Evolutionary conservation across 2,113 vertebrate species (phyloP).

Genomic region (Promerops cafer): DNA sequence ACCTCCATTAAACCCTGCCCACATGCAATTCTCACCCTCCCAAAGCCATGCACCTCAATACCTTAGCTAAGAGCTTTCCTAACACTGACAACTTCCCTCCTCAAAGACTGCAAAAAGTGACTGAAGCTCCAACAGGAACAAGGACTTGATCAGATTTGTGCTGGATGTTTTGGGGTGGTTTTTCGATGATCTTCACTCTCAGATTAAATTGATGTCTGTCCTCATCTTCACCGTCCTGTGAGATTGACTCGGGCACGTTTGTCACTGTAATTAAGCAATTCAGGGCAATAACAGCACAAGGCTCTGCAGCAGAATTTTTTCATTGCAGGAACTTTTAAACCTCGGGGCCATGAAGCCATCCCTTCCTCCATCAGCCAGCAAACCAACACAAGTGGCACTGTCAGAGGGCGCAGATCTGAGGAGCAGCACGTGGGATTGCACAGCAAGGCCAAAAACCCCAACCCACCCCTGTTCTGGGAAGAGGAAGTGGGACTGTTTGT

Average conservation of each 20-base stretch:
- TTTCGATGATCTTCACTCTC: neutral
- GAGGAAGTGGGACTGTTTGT: neutral
- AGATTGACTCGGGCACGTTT: rapidly evolving
- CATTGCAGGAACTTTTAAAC: neutral
- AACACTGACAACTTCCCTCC: neutral
- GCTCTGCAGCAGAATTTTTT: neutral
- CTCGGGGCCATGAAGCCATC: rapidly evolving
- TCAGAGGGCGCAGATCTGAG: neutral
- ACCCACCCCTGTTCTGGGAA: neutral
- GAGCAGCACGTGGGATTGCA: neutral
- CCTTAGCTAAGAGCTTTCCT: neutral
- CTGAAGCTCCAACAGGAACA: neutral
- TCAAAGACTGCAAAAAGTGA: neutral
- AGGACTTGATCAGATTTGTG: neutral
- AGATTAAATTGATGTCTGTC: rapidly evolving
- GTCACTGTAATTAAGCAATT: neutral
- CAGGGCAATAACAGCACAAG: neutral
- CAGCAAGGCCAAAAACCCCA: neutral
- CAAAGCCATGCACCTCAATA: neutral
- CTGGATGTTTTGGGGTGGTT: neutral
- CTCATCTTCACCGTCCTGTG: neutral
- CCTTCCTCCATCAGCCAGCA: neutral
- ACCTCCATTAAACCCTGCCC: neutral
- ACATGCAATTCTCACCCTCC: neutral
- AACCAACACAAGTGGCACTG: neutral